Conservation (phyloP, 1,140 invertebrate genomes). For the Zaprionus africanus region DNA sequence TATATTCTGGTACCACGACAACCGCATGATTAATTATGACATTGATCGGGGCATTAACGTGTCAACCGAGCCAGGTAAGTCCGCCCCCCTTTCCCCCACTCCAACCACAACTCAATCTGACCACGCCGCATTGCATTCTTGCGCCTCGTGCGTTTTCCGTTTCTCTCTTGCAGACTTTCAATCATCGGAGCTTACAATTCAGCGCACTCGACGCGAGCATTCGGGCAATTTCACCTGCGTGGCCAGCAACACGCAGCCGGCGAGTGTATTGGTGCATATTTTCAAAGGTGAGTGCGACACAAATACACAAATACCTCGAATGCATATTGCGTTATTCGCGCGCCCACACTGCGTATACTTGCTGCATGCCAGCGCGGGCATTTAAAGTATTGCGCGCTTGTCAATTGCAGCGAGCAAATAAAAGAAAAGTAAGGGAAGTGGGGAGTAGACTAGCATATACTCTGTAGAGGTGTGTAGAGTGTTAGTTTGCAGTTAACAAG, state of each 20-base stretch:
- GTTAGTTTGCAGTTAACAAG: too few species aligned
- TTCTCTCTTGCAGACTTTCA: conserved; percentile 85
- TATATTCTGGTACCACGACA: conserved; percentile 96
- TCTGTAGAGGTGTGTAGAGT: not conserved
- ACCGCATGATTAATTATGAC: conserved; percentile 95
- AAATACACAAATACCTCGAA: not conserved
- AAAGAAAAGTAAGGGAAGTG: conserved; percentile 14
- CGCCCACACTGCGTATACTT: conserved; percentile 8
- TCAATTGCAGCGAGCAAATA: conserved; percentile 27
- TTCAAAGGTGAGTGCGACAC: conserved; percentile 89
- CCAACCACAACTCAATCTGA: not conserved
- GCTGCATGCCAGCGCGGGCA: not conserved
- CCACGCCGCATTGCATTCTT: conserved; percentile 29
- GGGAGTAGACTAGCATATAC: not conserved
- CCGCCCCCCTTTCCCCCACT: not conserved
- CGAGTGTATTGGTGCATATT: conserved; percentile 93
- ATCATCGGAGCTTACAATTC: conserved; percentile 88
- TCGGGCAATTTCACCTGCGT: conserved; percentile 95
- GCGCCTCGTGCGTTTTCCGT: too few species aligned
- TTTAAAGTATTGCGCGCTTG: conserved; percentile 17
- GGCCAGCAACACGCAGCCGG: conserved; percentile 93
- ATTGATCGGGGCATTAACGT: conserved; percentile 92
- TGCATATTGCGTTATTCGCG: not conserved
- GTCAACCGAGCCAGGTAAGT: conserved; percentile 86
- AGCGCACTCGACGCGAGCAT: conserved; percentile 88